These are phyloP conservation scores for Pseudoips prasinana DNA, from an alignment of 2,888 invertebrate genomes.

Conservation along the genomic window DNA sequence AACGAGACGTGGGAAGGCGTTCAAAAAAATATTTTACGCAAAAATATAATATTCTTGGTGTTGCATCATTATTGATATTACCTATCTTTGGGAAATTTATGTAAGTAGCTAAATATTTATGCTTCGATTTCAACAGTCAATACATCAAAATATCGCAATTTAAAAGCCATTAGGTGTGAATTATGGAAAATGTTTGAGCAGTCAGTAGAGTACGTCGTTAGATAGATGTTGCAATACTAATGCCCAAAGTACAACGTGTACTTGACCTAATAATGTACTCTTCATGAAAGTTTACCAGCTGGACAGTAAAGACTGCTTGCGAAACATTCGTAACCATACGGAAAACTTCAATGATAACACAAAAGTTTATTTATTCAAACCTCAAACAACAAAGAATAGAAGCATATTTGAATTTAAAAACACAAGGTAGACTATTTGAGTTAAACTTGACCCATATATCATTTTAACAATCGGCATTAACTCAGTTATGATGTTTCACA, in stretches of 20 bases:
- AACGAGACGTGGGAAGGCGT: no score
- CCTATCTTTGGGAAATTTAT: no score
- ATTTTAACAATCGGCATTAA: conserved; percentile 52
- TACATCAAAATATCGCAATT: no score
- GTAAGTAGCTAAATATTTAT: no score
- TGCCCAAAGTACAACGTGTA: conserved; percentile 11
- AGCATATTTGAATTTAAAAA: conserved; percentile 11
- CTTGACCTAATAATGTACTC: conserved; percentile 26
- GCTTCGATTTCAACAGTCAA: no score
- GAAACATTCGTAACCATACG: conserved; percentile 19
- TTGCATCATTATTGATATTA: no score
- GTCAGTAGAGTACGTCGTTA: neutral
- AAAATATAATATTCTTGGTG: no score
- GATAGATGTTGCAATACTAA: conserved; percentile 7
- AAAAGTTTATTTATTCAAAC: conserved; percentile 21
- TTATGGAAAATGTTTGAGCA: no score
- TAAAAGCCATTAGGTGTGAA: no score
- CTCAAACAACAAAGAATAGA: conserved; percentile 8
- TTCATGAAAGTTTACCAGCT: conserved; percentile 14
- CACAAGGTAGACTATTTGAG: conserved; percentile 10
- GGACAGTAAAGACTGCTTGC: conserved; percentile 13
- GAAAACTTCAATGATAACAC: conserved; percentile 24
- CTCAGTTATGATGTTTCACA: conserved; percentile 65
- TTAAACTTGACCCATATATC: conserved; percentile 67
- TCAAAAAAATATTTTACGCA: no score